These are phyloP conservation scores for Diarsia rubi DNA, from an alignment of 2,888 invertebrate genomes.

Conservation along the genomic window DNA sequence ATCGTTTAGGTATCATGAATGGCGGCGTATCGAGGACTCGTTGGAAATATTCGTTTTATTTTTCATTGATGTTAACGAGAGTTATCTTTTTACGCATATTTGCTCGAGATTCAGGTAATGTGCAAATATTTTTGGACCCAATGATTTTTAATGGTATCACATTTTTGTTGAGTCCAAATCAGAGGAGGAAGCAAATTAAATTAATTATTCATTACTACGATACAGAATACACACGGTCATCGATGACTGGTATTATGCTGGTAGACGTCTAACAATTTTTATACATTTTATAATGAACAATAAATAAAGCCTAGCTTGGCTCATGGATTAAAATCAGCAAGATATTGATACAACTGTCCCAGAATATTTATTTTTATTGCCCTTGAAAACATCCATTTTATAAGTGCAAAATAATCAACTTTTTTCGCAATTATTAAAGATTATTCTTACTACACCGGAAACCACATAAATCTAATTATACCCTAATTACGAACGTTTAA, in stretches of 20 bases:
- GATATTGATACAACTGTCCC: not conserved
- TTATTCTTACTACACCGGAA: conserved; percentile 5
- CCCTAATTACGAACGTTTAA: conserved; percentile 20
- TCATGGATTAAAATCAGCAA: not conserved
- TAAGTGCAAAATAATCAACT: not conserved
- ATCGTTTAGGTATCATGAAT: conserved; percentile 40
- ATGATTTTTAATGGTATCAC: conserved; percentile 26
- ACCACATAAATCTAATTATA: conserved; percentile 6
- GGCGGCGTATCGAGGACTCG: conserved; percentile 7
- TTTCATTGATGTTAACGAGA: conserved; percentile 31
- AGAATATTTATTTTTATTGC: not conserved
- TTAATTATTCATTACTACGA: not conserved
- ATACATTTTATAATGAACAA: not conserved
- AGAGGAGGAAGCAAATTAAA: not conserved
- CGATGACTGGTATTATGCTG: not conserved
- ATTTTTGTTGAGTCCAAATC: conserved; percentile 5
- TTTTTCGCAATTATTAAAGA: not conserved
- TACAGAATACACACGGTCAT: not conserved
- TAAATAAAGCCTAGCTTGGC: not conserved
- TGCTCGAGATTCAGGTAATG: conserved; percentile 25
- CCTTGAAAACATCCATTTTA: not conserved
- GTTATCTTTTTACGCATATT: conserved; percentile 25
- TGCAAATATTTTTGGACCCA: conserved; percentile 33
- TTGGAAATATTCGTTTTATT: conserved; percentile 40
- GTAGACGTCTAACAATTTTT: not conserved